phyloP scores from a whole-genome alignment of 2,888 invertebrate species.

The Anagyrus pseudococci region DNA sequence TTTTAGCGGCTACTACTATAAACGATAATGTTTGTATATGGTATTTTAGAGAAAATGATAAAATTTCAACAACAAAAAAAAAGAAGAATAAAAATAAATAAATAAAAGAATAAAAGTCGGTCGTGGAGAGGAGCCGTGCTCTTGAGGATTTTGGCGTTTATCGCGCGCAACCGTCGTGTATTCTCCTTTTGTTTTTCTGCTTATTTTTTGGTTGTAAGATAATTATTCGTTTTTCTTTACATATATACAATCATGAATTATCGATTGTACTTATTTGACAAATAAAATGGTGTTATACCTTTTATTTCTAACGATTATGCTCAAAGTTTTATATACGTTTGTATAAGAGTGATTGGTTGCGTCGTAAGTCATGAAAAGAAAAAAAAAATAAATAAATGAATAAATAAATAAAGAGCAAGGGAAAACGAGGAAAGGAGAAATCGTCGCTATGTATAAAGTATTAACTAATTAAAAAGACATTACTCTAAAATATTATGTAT shows the following conservation, averaged over 20 bases:
- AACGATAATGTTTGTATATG: slow-evolving; percentile 39
- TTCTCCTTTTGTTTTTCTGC: too few species aligned
- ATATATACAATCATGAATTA: too few species aligned
- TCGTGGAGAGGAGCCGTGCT: too few species aligned
- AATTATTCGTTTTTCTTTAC: too few species aligned
- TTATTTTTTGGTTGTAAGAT: too few species aligned
- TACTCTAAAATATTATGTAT: slow-evolving; percentile 54
- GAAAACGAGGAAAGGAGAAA: slow-evolving; percentile 13
- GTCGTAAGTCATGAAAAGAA: slow-evolving; percentile 9
- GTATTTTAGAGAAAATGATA: slow-evolving; percentile 39
- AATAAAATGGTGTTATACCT: too few species aligned
- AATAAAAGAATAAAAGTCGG: not conserved
- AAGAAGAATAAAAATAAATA: slow-evolving; percentile 7
- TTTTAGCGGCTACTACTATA: slow-evolving; percentile 39
- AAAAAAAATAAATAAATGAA: slow-evolving; percentile 25
- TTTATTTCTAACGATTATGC: too few species aligned
- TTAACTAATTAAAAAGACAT: slow-evolving; percentile 57
- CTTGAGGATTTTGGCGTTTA: too few species aligned
- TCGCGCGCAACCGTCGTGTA: too few species aligned
- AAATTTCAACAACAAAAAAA: slow-evolving; percentile 4
- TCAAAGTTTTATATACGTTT: too few species aligned
- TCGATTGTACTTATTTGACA: too few species aligned
- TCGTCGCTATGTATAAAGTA: slow-evolving; percentile 56
- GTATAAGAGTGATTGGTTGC: too few species aligned
- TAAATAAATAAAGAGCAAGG: slow-evolving; percentile 17